Base-by-base conservation (phyloP, 1,140 invertebrate species). In the Chrysoperla carnea region DNA sequence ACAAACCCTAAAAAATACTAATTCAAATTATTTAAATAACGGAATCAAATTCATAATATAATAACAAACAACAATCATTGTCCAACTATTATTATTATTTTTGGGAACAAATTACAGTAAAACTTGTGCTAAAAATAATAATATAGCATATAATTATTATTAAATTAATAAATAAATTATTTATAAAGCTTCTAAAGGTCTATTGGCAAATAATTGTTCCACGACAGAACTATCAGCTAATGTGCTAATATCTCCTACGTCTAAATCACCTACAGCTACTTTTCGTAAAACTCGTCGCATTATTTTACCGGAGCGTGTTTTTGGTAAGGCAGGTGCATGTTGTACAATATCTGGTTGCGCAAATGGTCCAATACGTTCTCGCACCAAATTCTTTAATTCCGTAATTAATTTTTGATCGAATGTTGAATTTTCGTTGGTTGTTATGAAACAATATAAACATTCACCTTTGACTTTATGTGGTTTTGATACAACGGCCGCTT, bases 261-360 rank as follows among this genome's bases (percentile, higher is more conserved):
- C 78, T 29, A 64, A 65, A 51, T 93, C 87, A 36, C 84, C 84
- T 1, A 82, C 64, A 0, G 94, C 93, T 8, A 98, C 81, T 69
- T 97, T 96, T 39, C 92, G 69, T 27, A 98, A 62, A 40, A 98
- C 81, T 48, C 95, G 69, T 36, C 95, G 73, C 89, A 98, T 97
- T 37, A 98, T 97, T 66, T 99, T 99, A 4, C 95, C 95, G 2
- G 92, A 97, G 33, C 94, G 73, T 0, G 95, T 98, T 64, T 99
- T 99, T 1, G 95, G 94, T 40, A 99, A 65, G 2, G 77, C 81
- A 5, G 89, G 86, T 2, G 91, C 90, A 55, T 85, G 73, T 52
- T 97, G 93, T 36, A 99, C 81, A 6, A 84, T 76, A 55, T 99
- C 95, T 0, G 95, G 95, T 56, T 84, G 77, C 4, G 94, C 95